Evolutionary conservation across 1,140 invertebrate species (phyloP), one percentile per base, ranked within the genome.

Genomic region (Delia radicum): DNA sequence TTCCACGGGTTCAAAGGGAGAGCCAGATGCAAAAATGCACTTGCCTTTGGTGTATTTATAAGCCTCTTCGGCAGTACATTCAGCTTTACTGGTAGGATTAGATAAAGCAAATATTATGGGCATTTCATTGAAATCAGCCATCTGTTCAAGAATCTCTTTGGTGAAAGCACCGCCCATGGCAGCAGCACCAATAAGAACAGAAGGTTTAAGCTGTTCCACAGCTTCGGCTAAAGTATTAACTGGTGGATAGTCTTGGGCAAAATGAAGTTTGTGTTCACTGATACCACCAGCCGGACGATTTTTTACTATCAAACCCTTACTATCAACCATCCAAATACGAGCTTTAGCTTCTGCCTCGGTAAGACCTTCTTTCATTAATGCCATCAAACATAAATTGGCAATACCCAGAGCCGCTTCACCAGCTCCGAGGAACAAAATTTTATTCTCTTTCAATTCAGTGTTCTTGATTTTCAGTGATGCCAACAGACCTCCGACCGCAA

Each of bases 61-160:
- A 2, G 96, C 96, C 82, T 96, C 90, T 86, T 97, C 95, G 24
- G 97, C 97, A n/a, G 97, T 99, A 84, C 97, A 98, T 87, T 99
- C 97, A 3, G 97, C 96, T 88, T 98, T 97, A 85, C 90, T 92
- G 15, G 97, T 99, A 61, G 97, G 97, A 89, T 99, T 99, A 81
- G 96, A 98, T 2, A 99, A 88, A n/a, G 97, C 97, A 87, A 99
- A 99, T 76, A 99, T 96, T 46, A 85, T 82, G 90, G 76, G 96
- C 94, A 91, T 88, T 46, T 77, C 46, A 5, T 80, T 76, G 33
- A 74, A 77, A 27, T 78, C 74, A 37, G 82, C 94, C 96, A 99
- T 98, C 79, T 91, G 89, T 76, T 91, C 87, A 8, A 99, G 88
- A 79, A 99, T 94, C 72, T 93, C 91, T 26, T 91, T 87, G 0